Base-by-base conservation (phyloP, 1,140 invertebrate genomes). In the Melanaphis sacchari region DNA sequence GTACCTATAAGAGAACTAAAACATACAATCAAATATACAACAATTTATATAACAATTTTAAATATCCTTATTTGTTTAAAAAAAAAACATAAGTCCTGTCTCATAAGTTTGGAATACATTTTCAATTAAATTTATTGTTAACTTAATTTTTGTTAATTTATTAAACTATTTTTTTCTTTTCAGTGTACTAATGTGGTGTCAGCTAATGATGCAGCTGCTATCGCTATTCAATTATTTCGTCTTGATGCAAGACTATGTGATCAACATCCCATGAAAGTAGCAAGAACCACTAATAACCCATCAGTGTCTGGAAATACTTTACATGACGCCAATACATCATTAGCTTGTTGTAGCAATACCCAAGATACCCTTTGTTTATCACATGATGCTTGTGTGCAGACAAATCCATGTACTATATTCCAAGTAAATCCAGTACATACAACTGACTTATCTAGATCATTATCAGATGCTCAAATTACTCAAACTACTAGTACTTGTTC, bases 121-220 rank as follows among this genome's bases (percentile, higher is more conserved):
- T 87, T 36, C 43, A 46, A 87, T 46, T 36, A 36, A 49, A 36
- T 7, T 1, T 85, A 21, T 85, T 11, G 46, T 49, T 40, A 46
- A 31, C 26, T 41, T 85, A 31, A 43, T 31, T 41, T 93, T 94
- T 9, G 43, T 49, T 49, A 18, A 49, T 21, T 49, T 18, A 49
- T 49, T 49, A 49, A 49, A 18, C 46, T 18, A 93, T 90, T 91
- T 36, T 7, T 36, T 93, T 82, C 94, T 94, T 94, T 94, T 94
- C 94, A 95, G 94, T 91, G 97, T 97, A 95, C 96, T 91, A 97
- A 96, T 95, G 97, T 96, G 94, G 95, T 98, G 93, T 97, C 97
- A 41, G 97, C 97, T 94, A 98, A 99, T 96, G 97, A 98, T 95
- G 98, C 98, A 90, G 98, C 98, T 43, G 97, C 97, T 26, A 96